Evolutionary conservation across 2,113 vertebrate genomes (phyloP).

Genomic region (Struthio camelus): DNA sequence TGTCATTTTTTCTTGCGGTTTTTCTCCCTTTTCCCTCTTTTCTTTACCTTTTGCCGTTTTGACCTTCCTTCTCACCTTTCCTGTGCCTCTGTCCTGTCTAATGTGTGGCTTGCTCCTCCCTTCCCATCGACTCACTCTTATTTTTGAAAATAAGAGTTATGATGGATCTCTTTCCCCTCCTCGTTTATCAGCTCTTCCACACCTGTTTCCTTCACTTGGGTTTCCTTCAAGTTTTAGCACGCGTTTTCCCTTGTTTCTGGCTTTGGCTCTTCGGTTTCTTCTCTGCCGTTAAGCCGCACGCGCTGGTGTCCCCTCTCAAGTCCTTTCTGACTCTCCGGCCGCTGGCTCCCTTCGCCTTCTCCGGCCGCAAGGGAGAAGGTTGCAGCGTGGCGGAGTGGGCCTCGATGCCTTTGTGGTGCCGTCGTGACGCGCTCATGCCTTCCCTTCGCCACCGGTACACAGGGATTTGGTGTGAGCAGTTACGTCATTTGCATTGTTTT

Average conservation of each 20-base stretch:
- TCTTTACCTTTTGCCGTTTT: constrained; percentile 6
- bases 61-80: constrained; percentile 32
- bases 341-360: neutral
- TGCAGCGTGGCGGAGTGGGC: neutral
- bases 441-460: neutral
- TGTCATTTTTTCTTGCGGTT: neutral
- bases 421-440: accelerated
- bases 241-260: constrained; percentile 14
- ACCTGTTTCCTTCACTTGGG: constrained; percentile 55
- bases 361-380: neutral
- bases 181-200: constrained; percentile 29
- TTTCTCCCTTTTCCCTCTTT: neutral
- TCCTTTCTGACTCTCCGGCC: neutral
- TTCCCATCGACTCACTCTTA: constrained; percentile 29
- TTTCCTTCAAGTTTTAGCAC: constrained; percentile 49
- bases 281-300: neutral
- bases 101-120: neutral
- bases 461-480: accelerated
- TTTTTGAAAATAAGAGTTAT: constrained; percentile 47
- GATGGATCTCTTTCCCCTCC: neutral
- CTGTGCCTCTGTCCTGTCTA: neutral
- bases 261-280: neutral
- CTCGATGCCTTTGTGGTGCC: neutral
- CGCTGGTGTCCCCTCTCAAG: neutral
- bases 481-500: neutral